These are phyloP conservation scores for Chelidonichthys spinosus DNA, from an alignment of 2,797 vertebrate species.

Conservation along the genomic window DNA sequence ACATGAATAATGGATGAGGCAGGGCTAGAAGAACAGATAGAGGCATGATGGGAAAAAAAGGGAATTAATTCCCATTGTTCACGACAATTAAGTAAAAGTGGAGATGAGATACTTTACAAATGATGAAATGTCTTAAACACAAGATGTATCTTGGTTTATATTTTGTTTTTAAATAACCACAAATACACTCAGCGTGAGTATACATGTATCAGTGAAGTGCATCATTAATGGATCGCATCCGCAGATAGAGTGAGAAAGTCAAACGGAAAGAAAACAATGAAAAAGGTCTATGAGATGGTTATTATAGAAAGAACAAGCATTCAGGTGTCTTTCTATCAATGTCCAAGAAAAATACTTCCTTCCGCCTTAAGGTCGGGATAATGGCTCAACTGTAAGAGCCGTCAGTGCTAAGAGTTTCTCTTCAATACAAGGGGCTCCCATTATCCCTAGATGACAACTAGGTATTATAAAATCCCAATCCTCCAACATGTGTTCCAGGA, in stretches of 20 bases:
- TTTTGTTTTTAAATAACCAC: conserved; percentile 16
- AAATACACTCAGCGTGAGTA: conserved; percentile 1
- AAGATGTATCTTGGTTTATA: not conserved
- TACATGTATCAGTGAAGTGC: conserved; percentile 8
- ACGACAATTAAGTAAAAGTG: conserved; percentile 54
- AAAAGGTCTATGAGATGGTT: not conserved
- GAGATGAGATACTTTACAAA: conserved; percentile 30
- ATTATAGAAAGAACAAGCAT: not conserved
- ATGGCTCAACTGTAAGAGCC: conserved; percentile 22
- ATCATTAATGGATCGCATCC: conserved; percentile 15
- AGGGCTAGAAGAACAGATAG: conserved; percentile 54
- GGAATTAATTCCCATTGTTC: conserved; percentile 51
- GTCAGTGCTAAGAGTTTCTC: conserved; percentile 29
- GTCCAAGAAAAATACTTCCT: not conserved
- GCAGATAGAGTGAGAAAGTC: not conserved
- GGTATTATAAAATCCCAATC: conserved; percentile 53
- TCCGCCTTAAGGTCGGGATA: conserved; percentile 39
- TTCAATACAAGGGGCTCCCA: conserved; percentile 41
- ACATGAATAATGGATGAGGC: conserved; percentile 69
- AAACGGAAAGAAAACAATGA: not conserved
- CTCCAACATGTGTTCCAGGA: conserved; percentile 66
- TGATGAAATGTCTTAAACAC: conserved; percentile 18
- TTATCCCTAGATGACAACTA: conserved; percentile 45
- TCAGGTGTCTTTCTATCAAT: not conserved
- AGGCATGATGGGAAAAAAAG: conserved; percentile 44